Conservation (phyloP, 2,113 vertebrate genomes). For the Addax nasomaculatus region DNA sequence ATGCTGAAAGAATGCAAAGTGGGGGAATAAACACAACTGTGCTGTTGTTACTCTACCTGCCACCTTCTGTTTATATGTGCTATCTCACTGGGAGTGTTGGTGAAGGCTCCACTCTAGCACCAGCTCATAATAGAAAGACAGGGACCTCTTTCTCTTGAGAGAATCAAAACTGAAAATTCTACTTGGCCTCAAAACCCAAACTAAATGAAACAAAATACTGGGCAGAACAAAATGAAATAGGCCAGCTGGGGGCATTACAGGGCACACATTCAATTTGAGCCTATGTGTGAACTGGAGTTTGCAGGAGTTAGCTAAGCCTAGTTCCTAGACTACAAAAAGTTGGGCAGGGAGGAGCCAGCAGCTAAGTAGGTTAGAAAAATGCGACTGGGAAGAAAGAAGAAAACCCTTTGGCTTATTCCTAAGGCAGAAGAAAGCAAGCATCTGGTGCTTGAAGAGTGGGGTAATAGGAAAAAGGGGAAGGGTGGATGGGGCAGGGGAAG, state of each 20-base stretch:
- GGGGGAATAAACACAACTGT: neutral
- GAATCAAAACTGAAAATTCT: neutral
- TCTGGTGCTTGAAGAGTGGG: neutral
- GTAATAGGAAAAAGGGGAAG: neutral
- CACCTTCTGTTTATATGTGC: neutral
- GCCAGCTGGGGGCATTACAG: neutral
- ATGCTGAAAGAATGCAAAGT: neutral
- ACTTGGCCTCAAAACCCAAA: neutral
- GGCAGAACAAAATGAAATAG: neutral
- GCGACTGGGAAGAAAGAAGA: neutral
- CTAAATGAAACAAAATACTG: neutral
- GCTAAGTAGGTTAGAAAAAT: neutral
- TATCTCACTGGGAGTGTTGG: neutral
- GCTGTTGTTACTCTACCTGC: neutral
- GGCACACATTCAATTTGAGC: slow-evolving; percentile 24
- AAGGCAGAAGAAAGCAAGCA: neutral
- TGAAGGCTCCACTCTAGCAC: neutral
- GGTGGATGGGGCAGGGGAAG: neutral
- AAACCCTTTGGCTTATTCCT: neutral
- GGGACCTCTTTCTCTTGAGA: neutral
- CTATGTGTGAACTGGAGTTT: slow-evolving; percentile 11
- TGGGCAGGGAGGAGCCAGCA: neutral
- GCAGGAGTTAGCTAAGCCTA: slow-evolving; percentile 12
- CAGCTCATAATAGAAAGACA: neutral
- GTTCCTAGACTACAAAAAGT: neutral